Base-by-base conservation (phyloP, 2,888 invertebrate species). In the Drosophila tripunctata region DNA sequence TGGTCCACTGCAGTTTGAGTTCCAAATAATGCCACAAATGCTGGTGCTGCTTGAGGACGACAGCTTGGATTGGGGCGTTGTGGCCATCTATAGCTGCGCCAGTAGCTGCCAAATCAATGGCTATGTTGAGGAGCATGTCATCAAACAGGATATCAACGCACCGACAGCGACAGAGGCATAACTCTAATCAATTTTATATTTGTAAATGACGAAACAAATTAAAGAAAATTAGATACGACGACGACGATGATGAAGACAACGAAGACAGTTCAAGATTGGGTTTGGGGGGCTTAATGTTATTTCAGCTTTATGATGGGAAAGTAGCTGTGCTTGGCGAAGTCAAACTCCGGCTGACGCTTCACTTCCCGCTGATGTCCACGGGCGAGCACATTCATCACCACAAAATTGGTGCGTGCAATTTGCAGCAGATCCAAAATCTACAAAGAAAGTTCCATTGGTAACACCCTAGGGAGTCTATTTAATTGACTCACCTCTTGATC, bases 331-430 rank as follows among this genome's bases (percentile, higher is more conserved):
- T 94, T 94, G 36, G 96, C 94, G 91, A 98, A 98, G 90, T 98
- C 98, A 91, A 98, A 98, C 78, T 97, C 96, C 0, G 98, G 97
- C 7, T 96, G 96, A 15, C 94, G 94, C 62, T 94, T 94, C 0
- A 96, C 95, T 68, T 97, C 97, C 84, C 95, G 95, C 90, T 96
- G 97, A 91, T 98, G 98, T 6, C 98, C 99, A 66, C 96, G 97
- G 0, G 97, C 96, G 70, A 99, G 92, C 63, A 99, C 92, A 92
- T 98, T 98, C 92, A 98, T 93, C 10, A 99, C 98, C 77, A 99
- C 96, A 90, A 97, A 98, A 93, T 99, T 99, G 0, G 97, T 98
- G 93, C 99, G 99, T 35, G 96, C 95, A 74, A 99, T 96, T 92
- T 96, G 97, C 47, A 98, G 92, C 71, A 98, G 93, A 89, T 96